A percentile compares a stretch with the other conserved stretches of the same genome.
Conservation (phyloP, 2,113 vertebrate genomes). For the Zootoca vivipara region DNA sequence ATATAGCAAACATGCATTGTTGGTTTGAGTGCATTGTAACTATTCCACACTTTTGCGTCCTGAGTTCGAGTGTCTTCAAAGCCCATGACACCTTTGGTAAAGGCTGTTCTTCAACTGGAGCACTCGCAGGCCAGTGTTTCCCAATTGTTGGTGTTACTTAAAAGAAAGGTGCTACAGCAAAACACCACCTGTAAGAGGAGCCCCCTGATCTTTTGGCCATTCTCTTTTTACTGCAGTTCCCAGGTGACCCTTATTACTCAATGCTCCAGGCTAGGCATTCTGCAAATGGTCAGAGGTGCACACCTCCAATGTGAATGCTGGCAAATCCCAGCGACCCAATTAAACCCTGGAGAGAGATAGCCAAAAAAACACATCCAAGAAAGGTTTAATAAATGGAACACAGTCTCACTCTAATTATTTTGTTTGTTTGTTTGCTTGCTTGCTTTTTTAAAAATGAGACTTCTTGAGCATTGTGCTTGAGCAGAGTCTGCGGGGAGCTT, state of each 20-base stretch:
- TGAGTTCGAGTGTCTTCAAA: no score
- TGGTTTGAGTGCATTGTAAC: no score
- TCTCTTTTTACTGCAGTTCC: neutral
- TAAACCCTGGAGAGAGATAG: neutral
- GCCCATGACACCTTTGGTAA: no score
- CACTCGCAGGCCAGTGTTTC: no score
- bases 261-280: neutral
- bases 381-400: neutral
- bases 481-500: neutral
- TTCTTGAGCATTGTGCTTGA: neutral
- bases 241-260: neutral
- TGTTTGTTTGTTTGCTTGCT: neutral
- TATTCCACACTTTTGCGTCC: no score
- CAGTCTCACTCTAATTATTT: neutral
- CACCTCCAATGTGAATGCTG: neutral
- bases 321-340: neutral
- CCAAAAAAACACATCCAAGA: neutral
- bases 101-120: no score
- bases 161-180: neutral
- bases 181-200: neutral
- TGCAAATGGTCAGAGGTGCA: neutral
- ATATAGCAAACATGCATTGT: no score
- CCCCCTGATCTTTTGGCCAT: neutral
- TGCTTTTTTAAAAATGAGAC: neutral
- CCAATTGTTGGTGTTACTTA: neutral